Conservation (phyloP, 2,888 invertebrate genomes). For the Caenorhabditis uteleia region DNA sequence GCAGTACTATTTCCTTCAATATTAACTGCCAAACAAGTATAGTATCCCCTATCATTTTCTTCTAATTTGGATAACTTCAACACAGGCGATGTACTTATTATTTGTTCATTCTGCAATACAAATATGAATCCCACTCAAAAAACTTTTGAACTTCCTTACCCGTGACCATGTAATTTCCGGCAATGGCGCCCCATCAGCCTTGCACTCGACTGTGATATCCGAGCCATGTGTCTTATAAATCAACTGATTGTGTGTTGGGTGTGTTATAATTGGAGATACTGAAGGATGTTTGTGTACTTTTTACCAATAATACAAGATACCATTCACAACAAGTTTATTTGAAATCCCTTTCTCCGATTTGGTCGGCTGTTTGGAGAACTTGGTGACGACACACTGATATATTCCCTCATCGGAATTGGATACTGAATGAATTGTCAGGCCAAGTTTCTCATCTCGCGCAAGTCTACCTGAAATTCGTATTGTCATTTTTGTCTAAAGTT, state of each 20-base stretch:
- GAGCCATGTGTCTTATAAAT: slow-evolving; percentile 28
- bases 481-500: slow-evolving; percentile 10
- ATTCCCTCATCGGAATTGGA: slow-evolving; percentile 53
- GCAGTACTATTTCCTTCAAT: slow-evolving; percentile 54
- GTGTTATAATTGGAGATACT: slow-evolving; percentile 43
- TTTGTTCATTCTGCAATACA: slow-evolving; percentile 44
- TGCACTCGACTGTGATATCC: slow-evolving; percentile 44
- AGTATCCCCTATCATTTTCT: slow-evolving; percentile 52
- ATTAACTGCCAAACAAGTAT: slow-evolving; percentile 61
- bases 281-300: slow-evolving; percentile 8
- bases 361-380: slow-evolving; percentile 51
- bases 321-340: slow-evolving; percentile 58
- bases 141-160: slow-evolving; percentile 18
- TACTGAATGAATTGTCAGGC: slow-evolving; percentile 63
- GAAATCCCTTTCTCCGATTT: slow-evolving; percentile 51
- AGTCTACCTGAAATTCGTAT: slow-evolving; percentile 60
- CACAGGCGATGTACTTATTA: slow-evolving; percentile 46
- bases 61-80: slow-evolving; percentile 32
- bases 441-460: slow-evolving; percentile 55
- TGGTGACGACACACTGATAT: slow-evolving; percentile 61
- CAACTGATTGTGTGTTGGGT: slow-evolving; percentile 23
- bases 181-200: slow-evolving; percentile 54
- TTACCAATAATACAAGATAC: slow-evolving; percentile 13
- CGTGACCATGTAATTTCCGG: slow-evolving; percentile 61
- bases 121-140: not conserved